Conservation (phyloP, 2,797 vertebrate genomes). For the Onychomys arenicola region DNA sequence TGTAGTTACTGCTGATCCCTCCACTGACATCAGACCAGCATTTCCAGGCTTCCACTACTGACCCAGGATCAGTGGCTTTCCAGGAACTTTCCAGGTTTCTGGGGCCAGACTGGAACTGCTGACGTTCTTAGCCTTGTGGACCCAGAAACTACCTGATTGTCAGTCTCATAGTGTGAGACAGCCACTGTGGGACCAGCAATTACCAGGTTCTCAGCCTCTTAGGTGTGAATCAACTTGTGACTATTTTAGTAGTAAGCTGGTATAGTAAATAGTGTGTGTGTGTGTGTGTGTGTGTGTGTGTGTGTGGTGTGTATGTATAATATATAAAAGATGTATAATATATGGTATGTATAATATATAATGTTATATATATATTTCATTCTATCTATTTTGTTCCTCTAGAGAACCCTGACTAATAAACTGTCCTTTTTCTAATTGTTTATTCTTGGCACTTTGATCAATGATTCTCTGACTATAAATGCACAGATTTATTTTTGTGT, state of each 20-base stretch:
- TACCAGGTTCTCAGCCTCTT: neutral
- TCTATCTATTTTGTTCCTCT: neutral
- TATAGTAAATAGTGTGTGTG: neutral
- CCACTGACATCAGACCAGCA: neutral
- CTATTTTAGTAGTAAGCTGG: neutral
- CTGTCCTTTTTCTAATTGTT: neutral
- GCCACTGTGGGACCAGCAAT: neutral
- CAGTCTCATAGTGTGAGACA: neutral
- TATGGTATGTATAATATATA: no score
- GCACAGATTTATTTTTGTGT: neutral
- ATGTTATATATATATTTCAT: neutral
- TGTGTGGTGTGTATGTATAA: no score
- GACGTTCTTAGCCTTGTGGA: neutral
- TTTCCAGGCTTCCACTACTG: neutral
- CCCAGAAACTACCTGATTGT: neutral
- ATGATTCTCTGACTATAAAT: neutral
- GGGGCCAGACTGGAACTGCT: neutral
- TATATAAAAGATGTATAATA: neutral
- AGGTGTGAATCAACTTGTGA: neutral
- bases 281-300: no score
- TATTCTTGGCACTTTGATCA: neutral
- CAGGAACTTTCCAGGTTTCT: neutral
- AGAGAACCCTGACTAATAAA: neutral
- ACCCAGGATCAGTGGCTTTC: neutral
- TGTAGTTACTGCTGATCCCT: neutral